Evolutionary conservation across 2,113 vertebrate species (phyloP).

Genomic region (Paraplagusia blochii): DNA sequence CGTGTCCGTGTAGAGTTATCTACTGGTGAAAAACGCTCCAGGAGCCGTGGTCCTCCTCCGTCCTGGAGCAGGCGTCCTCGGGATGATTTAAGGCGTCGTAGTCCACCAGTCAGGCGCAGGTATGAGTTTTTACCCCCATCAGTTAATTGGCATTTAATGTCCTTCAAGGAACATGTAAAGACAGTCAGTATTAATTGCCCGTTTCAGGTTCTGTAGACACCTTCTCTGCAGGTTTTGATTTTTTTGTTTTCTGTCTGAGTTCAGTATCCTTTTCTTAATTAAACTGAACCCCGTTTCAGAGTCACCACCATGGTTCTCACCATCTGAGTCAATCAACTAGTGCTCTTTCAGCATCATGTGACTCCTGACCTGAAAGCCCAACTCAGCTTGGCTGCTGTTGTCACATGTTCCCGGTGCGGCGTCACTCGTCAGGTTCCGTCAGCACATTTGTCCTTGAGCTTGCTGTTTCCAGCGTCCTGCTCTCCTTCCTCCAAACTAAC

Average conservation of each 20-base stretch:
- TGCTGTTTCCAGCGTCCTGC: slow-evolving; percentile 96
- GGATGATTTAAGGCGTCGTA: slow-evolving; percentile 88
- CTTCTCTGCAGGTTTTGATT: slow-evolving; percentile 86
- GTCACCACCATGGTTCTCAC: slow-evolving; percentile 99
- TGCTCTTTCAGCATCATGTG: slow-evolving; percentile 99
- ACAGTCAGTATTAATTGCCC: slow-evolving; percentile 10
- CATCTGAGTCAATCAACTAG: slow-evolving; percentile 99
- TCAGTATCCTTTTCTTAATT: slow-evolving; percentile 97
- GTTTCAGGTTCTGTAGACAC: slow-evolving; percentile 28
- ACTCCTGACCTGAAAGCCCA: slow-evolving; percentile 98
- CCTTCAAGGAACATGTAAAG: slow-evolving; percentile 6
- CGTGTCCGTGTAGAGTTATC: slow-evolving; percentile 93
- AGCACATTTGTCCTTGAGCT: slow-evolving; percentile 98
- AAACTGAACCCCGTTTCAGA: slow-evolving; percentile 99
- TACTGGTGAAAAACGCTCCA: slow-evolving; percentile 91
- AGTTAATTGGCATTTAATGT: neutral
- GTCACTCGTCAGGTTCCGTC: slow-evolving; percentile 98
- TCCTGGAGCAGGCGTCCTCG: slow-evolving; percentile 91
- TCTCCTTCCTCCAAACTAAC: slow-evolving; percentile 90
- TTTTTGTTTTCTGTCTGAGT: slow-evolving; percentile 89
- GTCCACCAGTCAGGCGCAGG: slow-evolving; percentile 88
- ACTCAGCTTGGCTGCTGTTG: slow-evolving; percentile 98
- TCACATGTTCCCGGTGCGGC: slow-evolving; percentile 98
- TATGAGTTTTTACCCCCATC: slow-evolving; percentile 58
- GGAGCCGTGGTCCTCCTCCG: slow-evolving; percentile 90